A percentile compares a stretch with the other conserved stretches of the same genome.
phyloP scores from a whole-genome alignment of 2,113 vertebrate species.

The Struthio camelus region DNA sequence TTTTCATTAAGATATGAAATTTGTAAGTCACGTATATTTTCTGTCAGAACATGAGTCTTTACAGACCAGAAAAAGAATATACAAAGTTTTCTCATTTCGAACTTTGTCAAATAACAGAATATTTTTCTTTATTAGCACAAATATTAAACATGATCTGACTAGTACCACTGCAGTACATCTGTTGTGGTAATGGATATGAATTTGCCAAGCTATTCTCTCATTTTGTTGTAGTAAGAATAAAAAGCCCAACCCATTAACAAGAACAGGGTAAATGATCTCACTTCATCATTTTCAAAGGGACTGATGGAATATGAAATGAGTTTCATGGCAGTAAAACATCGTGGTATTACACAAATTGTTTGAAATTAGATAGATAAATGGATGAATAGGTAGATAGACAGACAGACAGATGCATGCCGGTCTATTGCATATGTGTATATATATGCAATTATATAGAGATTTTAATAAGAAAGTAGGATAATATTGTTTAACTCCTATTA shows the following conservation, averaged over 20 bases:
- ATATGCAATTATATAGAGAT: not conserved
- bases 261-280: conserved; percentile 66
- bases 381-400: not conserved
- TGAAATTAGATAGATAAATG: conserved; percentile 46
- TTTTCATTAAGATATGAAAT: not conserved
- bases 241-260: conserved; percentile 64
- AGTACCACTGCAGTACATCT: conserved; percentile 35
- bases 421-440: not conserved
- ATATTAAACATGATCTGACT: conserved; percentile 58
- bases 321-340: conserved; percentile 58
- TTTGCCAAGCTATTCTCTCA: conserved; percentile 43
- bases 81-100: not conserved
- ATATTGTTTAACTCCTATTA: not conserved
- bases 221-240: conserved; percentile 63
- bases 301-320: conserved; percentile 77
- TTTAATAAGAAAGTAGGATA: not conserved
- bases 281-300: conserved; percentile 74
- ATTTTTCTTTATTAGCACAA: conserved; percentile 65
- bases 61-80: not conserved
- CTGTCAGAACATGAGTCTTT: not conserved
- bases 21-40: not conserved
- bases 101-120: conserved; percentile 28
- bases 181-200: conserved; percentile 55
- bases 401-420: not conserved
- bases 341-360: conserved; percentile 55